Evolutionary conservation across 2,888 invertebrate genomes (phyloP), one percentile per base, ranked within the genome.

Genomic region (Coleophora deauratella): DNA sequence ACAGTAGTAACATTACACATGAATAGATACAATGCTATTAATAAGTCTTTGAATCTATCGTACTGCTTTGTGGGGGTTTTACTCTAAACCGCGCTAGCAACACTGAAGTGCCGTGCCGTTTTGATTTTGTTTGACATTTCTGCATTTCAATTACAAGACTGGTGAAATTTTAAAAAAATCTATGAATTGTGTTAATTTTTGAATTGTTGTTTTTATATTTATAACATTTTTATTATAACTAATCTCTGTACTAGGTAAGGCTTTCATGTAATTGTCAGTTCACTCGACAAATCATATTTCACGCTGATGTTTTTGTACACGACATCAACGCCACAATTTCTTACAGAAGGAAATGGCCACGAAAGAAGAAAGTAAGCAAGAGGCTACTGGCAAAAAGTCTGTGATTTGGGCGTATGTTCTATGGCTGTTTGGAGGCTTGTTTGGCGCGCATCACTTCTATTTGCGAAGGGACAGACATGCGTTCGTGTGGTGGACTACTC

Each of bases 361-460:
- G 38, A 60, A 52, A 49, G 49, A 44, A 38, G 46, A 44, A 38
- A 55, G 40, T 47, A 62, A 65, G n/a, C n/a, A n/a, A n/a, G n/a
- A n/a, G n/a, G n/a, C n/a, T 60, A 45, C 52, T 8, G 47, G 52
- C 35, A 58, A 75, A 48, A 92, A 91, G 63, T 91, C 90, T 1
- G 68, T 91, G 9, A 63, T 91, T 38, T 65, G 89, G 58, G 90
- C 98, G 0, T 98, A 97, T 65, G 45, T 97, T 1, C 78, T 92
- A 33, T 98, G 97, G 97, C 61, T 96, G 0, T 88, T 95, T 52
- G 95, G 96, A 12, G 98, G 98, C 3, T 75, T 94, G 56, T 91
- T 95, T 54, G 98, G 98, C 0, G 77, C 94, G 4, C 98, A 98
- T 75, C 96, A 97, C 67, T 90, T 98, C 60, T 98, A 98, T 75